Percentiles rank a stretch among this genome's conserved stretches.
phyloP scores from a whole-genome alignment of 2,888 invertebrate genomes.

The Mythimna albipuncta region DNA sequence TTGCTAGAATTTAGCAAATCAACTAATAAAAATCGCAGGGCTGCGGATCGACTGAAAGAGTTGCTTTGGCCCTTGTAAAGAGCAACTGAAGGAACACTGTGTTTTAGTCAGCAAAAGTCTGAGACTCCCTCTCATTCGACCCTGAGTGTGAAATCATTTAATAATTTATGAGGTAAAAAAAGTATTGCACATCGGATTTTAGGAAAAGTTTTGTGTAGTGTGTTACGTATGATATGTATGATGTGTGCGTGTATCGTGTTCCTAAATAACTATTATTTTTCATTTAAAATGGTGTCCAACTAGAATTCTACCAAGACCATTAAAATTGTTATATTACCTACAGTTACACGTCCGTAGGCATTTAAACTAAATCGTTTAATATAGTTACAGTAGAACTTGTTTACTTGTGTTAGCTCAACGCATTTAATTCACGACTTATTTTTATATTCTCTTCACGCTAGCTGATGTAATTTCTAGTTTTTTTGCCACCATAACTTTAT shows the following conservation, averaged over 20 bases:
- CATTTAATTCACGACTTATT: constrained; percentile 11
- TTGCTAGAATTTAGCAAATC: not conserved
- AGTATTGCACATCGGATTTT: not conserved
- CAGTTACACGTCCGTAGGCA: not conserved
- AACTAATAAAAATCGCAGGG: not conserved
- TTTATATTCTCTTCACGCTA: constrained; percentile 25
- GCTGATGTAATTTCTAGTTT: constrained; percentile 20
- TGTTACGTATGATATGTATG: no score
- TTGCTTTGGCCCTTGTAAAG: no score
- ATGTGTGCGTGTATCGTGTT: not conserved
- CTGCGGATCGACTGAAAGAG: no score
- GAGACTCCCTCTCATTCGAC: no score
- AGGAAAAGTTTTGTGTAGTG: not conserved
- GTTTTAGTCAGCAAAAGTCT: no score
- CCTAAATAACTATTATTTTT: not conserved
- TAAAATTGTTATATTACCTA: not conserved
- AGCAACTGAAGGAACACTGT: no score
- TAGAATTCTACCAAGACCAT: not conserved
- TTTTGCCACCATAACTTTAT: constrained; percentile 7
- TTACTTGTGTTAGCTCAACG: not conserved
- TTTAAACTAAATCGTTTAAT: not conserved
- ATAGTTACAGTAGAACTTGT: not conserved
- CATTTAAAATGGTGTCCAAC: not conserved
- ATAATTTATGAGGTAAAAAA: no score
- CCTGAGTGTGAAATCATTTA: no score